These are phyloP conservation scores for Carposina sasakii DNA, from an alignment of 1,140 invertebrate genomes.

Conservation along the genomic window DNA sequence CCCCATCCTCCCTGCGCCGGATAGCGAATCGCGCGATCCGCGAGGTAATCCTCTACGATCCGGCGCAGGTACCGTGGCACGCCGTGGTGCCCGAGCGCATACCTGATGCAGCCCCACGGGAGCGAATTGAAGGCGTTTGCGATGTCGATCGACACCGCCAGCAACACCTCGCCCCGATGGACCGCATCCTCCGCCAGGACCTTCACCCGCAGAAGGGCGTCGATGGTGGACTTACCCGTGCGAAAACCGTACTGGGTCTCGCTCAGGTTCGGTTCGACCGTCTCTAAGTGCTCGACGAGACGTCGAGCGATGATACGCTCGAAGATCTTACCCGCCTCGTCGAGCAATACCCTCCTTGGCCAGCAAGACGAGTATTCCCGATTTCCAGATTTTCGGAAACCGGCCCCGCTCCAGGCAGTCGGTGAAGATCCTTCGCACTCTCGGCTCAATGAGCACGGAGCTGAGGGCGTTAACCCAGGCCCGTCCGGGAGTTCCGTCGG, in stretches of 20 bases:
- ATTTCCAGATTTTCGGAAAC: not conserved
- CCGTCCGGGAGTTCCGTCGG: not conserved
- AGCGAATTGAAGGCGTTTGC: slow-evolving; percentile 16
- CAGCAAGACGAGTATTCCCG: not conserved
- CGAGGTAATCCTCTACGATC: not conserved
- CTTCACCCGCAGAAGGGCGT: not conserved
- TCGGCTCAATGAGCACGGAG: too few species aligned
- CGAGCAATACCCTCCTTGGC: slow-evolving; percentile 1
- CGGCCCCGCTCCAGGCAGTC: not conserved
- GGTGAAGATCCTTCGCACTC: too few species aligned
- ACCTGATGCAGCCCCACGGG: slow-evolving; percentile 1
- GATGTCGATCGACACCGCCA: slow-evolving; percentile 17
- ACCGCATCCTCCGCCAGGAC: not conserved
- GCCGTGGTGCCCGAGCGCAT: slow-evolving; percentile 1
- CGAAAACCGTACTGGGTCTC: not conserved
- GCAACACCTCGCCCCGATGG: not conserved
- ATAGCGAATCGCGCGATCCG: not conserved
- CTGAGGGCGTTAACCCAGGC: not conserved
- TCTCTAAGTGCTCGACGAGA: not conserved
- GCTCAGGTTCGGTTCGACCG: not conserved
- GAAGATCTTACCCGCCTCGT: not conserved
- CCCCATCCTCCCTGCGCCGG: not conserved
- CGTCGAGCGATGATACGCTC: slow-evolving; percentile 1
- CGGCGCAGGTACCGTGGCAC: slow-evolving; percentile 1
- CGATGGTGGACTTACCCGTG: not conserved